Conservation (phyloP, 2,888 invertebrate species). For the Penaeus monodon region DNA sequence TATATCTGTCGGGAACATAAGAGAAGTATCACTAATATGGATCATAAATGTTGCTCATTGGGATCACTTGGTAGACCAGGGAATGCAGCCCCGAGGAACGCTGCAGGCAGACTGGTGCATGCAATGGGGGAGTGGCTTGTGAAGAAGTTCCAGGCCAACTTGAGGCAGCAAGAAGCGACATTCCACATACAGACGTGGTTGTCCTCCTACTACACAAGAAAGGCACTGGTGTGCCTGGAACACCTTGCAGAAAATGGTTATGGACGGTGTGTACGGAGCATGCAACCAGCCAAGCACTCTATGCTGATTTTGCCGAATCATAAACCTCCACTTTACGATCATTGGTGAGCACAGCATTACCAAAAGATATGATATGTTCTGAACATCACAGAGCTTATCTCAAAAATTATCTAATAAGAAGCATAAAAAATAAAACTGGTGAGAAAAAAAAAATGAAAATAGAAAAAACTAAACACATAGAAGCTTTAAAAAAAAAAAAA, state of each 20-base stretch:
- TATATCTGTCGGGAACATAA: background rate
- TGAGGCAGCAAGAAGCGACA: slow-evolving; percentile 29
- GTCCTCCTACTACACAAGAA: slow-evolving; percentile 26
- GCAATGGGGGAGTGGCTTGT: background rate
- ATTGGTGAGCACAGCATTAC: slow-evolving; percentile 22
- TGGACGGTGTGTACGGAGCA: slow-evolving; percentile 40
- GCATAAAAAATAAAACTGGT: slow-evolving; percentile 4
- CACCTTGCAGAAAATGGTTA: slow-evolving; percentile 39
- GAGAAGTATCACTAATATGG: background rate
- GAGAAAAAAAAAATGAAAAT: background rate
- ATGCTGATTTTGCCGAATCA: slow-evolving; percentile 25
- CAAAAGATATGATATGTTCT: slow-evolving; percentile 55
- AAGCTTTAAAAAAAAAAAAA: slow-evolving; percentile 16
- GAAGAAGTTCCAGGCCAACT: slow-evolving; percentile 14
- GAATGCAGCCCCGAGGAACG: slow-evolving; percentile 5
- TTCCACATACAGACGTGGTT: background rate
- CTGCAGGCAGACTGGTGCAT: slow-evolving; percentile 18
- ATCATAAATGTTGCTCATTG: slow-evolving; percentile 6
- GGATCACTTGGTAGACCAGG: background rate
- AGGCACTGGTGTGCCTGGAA: slow-evolving; percentile 52
- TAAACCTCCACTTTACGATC: slow-evolving; percentile 18
- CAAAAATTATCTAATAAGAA: background rate
- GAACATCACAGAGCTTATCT: slow-evolving; percentile 49
- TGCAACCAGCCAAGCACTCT: slow-evolving; percentile 24
- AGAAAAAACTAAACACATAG: slow-evolving; percentile 4